Base-by-base conservation (phyloP, 2,888 invertebrate species). In the Sicus ferrugineus region DNA sequence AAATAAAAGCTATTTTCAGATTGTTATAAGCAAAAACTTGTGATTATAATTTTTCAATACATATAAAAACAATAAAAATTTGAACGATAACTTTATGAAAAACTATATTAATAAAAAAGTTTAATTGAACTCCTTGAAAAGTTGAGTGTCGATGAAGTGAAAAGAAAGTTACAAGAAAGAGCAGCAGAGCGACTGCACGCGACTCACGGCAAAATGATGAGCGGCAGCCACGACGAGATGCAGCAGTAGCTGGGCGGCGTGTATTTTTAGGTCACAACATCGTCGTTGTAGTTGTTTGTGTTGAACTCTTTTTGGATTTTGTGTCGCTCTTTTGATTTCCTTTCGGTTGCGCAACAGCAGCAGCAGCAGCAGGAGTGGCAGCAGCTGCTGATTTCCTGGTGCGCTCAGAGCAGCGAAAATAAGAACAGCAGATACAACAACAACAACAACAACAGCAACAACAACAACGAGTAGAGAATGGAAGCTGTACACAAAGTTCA, bases 401-500 rank as follows among this genome's bases (percentile, higher is more conserved):
- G 1, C n/a, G 23, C 21, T 3, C 56, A n/a, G 23, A 52, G 52
- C 14, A 23, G 1, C 54, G 54, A 5, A 42, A 6, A 66, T 16
- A 56, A 6, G 6, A 26, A 38, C 2, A 38, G 34, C 2, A 38
- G 34, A 66, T 6, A 48, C 30, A 14, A 21, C 30, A n/a, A 16
- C 38, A 61, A 16, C 4, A 52, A 52, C 52, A 23, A 38, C n/a
- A n/a, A n/a, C 2, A 38, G 34, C 54, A 3, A 48, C 30, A 14
- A 21, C 30, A n/a, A 16, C 38, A 61, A 16, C 4, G 21, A 52
- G 14, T 34, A 3, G 31, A 72, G 66, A 73, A 85, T 85, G 84
- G 85, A 85, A 77, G 78, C 81, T 73, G 74, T 73, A 42, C 83
- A 85, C 75, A 85, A 85, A 80, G 84, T 85, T 75, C 85, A 85